Conservation (phyloP, 1,140 invertebrate species). For the Drosophila watanabei region DNA sequence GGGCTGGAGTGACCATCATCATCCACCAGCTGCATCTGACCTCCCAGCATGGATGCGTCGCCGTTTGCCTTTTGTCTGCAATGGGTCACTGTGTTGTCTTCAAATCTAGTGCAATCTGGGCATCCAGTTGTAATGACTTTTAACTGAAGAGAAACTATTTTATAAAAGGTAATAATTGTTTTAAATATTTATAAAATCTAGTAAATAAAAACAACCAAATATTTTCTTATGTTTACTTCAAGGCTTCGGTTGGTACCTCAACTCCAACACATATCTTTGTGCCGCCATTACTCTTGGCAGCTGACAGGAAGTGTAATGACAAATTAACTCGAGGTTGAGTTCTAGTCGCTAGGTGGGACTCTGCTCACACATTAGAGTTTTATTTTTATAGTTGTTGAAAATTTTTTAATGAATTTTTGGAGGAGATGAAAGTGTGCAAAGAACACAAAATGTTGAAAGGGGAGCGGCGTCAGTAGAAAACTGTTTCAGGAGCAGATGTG, state of each 20-base stretch:
- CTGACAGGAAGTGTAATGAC: slow-evolving; percentile 83
- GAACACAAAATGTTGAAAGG: slow-evolving; percentile 33
- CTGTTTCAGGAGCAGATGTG: background rate
- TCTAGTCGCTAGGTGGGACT: slow-evolving; percentile 17
- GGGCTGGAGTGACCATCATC: slow-evolving; percentile 51
- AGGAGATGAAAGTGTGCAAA: slow-evolving; percentile 16
- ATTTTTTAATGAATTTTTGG: slow-evolving; percentile 62
- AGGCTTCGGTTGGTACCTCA: background rate
- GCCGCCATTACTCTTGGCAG: slow-evolving; percentile 37
- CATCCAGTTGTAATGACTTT: slow-evolving; percentile 7
- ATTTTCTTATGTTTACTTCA: too few relatives aligned
- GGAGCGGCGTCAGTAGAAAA: background rate
- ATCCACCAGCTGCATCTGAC: slow-evolving; percentile 51
- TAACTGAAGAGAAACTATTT: background rate
- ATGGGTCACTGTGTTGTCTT: slow-evolving; percentile 39
- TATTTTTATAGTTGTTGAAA: slow-evolving; percentile 71
- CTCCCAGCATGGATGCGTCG: slow-evolving; percentile 21
- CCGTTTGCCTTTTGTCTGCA: slow-evolving; percentile 34
- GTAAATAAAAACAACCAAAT: too few relatives aligned
- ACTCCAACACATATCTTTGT: background rate
- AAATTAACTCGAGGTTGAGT: slow-evolving; percentile 67
- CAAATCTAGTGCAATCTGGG: slow-evolving; percentile 54
- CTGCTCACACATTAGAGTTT: slow-evolving; percentile 35
- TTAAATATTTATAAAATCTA: background rate
- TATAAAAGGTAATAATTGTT: background rate